Evolutionary conservation across 2,113 vertebrate species (phyloP).

Genomic region (Onychostruthus taczanowskii): DNA sequence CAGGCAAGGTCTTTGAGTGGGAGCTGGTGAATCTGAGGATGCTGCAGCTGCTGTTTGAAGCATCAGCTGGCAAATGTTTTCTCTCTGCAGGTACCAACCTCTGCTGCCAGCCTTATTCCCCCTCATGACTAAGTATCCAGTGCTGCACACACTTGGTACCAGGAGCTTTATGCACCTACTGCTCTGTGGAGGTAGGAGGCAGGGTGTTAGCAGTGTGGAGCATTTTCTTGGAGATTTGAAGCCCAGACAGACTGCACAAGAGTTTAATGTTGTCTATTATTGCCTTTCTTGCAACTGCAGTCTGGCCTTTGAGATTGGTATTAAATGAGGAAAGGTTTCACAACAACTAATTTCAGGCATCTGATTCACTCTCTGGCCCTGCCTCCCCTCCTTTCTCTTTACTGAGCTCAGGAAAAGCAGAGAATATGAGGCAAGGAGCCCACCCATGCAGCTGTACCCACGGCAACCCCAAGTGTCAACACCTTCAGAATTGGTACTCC

Average conservation of each 20-base stretch:
- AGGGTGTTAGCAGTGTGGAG: not conserved
- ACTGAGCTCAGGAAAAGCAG: not conserved
- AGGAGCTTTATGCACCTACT: not conserved
- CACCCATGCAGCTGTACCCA: not conserved
- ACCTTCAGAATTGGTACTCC: not conserved
- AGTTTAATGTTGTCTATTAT: not conserved
- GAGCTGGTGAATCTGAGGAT: not conserved
- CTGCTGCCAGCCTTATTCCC: not conserved
- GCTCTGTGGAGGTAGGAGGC: not conserved
- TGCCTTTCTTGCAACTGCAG: not conserved
- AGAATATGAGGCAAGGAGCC: not conserved
- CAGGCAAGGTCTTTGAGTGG: slow-evolving; percentile 1
- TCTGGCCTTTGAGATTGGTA: not conserved
- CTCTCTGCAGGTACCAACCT: slow-evolving; percentile 1
- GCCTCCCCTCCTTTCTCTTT: not conserved
- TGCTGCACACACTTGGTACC: not conserved
- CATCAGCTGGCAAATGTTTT: slow-evolving; percentile 14
- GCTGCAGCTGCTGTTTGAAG: slow-evolving; percentile 32
- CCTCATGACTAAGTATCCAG: not conserved
- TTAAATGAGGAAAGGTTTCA: not conserved
- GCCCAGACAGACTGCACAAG: not conserved
- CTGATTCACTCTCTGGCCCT: not conserved
- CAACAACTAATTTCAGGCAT: not conserved
- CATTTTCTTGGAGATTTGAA: not conserved
- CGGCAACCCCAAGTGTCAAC: not conserved